Conservation (phyloP, 2,888 invertebrate genomes). For the Tinea pellionella region DNA sequence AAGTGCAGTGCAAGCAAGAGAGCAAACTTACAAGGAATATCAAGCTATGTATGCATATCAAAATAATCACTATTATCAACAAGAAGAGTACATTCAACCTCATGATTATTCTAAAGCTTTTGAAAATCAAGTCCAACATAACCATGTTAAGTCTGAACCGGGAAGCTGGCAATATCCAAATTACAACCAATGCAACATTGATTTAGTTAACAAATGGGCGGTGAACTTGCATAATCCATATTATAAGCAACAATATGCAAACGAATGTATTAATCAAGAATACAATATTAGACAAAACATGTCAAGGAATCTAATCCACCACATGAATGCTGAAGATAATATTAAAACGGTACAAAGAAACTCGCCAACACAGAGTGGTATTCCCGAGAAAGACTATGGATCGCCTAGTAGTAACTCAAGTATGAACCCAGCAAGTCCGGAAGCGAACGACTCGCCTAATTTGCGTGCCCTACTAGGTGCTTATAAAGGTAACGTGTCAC, state of each 20-base stretch:
- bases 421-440: constrained; percentile 37
- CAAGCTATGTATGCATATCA: constrained; percentile 34
- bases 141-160: constrained; percentile 46
- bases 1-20: constrained; percentile 36
- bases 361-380: constrained; percentile 48
- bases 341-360: constrained; percentile 21
- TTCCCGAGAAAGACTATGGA: constrained; percentile 46
- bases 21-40: constrained; percentile 21
- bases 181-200: constrained; percentile 31
- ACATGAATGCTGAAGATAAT: constrained; percentile 10
- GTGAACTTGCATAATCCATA: constrained; percentile 33
- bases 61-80: constrained; percentile 33
- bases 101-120: constrained; percentile 32
- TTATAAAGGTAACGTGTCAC: constrained; percentile 36
- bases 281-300: constrained; percentile 30
- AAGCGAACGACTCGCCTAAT: constrained; percentile 62
- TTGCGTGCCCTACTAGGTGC: constrained; percentile 67
- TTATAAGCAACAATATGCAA: constrained; percentile 37
- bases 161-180: constrained; percentile 40
- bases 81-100: constrained; percentile 31
- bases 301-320: constrained; percentile 19
- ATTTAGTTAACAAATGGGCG: constrained; percentile 49
- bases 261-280: constrained; percentile 22
- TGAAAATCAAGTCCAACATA: constrained; percentile 26
- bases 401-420: constrained; percentile 46